Percentiles rank a stretch among this genome's conserved stretches.
Evolutionary conservation across 2,888 invertebrate species (phyloP).

Genomic region (Lasioglossum vierecki): DNA sequence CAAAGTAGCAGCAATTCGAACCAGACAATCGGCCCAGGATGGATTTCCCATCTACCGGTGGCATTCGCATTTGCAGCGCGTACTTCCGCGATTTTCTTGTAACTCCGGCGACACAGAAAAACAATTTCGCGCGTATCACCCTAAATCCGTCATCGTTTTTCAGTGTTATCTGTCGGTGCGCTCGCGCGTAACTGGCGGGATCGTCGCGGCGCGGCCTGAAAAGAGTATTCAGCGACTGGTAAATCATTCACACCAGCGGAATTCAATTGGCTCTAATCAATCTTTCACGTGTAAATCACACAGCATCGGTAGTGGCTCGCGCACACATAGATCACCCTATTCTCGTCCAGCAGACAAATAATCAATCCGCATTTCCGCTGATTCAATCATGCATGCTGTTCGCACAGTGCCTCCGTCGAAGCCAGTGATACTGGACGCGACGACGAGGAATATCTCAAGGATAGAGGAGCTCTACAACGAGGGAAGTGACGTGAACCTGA

Average conservation of each 20-base stretch:
- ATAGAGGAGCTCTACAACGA: constrained; percentile 94
- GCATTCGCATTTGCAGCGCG: neutral
- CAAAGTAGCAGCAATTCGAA: neutral
- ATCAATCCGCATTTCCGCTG: constrained; percentile 61
- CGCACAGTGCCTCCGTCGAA: constrained; percentile 91
- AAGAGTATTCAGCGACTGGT: constrained; percentile 49
- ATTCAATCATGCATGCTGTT: constrained; percentile 57
- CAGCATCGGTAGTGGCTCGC: constrained; percentile 22
- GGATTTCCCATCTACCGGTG: neutral
- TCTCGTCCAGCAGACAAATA: constrained; percentile 54
- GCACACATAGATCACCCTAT: constrained; percentile 48
- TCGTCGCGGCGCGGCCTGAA: constrained; percentile 12
- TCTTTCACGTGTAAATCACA: constrained; percentile 56
- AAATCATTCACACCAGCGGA: constrained; percentile 51
- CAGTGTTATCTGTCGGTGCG: neutral
- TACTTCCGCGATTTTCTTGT: neutral
- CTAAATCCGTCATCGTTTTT: constrained; percentile 14
- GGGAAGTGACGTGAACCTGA: constrained; percentile 91
- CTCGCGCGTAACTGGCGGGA: constrained; percentile 23
- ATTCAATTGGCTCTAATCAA: constrained; percentile 59
- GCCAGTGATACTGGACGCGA: constrained; percentile 92
- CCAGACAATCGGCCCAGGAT: neutral
- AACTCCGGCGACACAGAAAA: neutral
- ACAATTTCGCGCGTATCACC: neutral
- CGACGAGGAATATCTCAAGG: constrained; percentile 88